Conservation (phyloP, 2,113 vertebrate species). For the Pithys albifrons region DNA sequence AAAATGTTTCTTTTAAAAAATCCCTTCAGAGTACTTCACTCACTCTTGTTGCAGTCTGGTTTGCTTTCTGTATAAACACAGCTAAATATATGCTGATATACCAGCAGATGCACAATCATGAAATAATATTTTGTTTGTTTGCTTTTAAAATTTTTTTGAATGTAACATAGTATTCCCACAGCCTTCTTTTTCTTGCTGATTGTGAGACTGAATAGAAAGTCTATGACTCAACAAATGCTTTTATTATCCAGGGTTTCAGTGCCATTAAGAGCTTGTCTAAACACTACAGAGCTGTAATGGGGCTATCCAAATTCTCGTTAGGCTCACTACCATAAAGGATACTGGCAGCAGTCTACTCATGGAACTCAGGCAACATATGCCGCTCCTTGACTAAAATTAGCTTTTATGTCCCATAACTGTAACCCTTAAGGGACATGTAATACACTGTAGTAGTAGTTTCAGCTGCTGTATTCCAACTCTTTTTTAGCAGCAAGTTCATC, state of each 20-base stretch:
- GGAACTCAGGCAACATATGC: neutral
- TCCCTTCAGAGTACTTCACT: neutral
- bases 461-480: neutral
- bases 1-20: neutral
- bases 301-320: conserved; percentile 34
- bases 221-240: conserved; percentile 42
- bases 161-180: conserved; percentile 58
- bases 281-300: conserved; percentile 9
- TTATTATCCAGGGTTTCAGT: conserved; percentile 29
- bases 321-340: neutral
- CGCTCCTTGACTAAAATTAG: conserved; percentile 25
- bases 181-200: neutral
- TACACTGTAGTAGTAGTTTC: neutral
- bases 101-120: neutral
- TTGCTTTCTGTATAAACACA: conserved; percentile 13
- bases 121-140: conserved; percentile 48
- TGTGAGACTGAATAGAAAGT: conserved; percentile 13
- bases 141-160: conserved; percentile 21
- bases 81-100: conserved; percentile 41
- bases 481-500: neutral
- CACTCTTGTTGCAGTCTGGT: neutral
- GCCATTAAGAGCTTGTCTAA: conserved; percentile 24
- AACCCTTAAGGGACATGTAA: neutral
- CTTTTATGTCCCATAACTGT: neutral
- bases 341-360: neutral